Conservation (phyloP, 2,113 vertebrate genomes). For the Etia nguti region DNA sequence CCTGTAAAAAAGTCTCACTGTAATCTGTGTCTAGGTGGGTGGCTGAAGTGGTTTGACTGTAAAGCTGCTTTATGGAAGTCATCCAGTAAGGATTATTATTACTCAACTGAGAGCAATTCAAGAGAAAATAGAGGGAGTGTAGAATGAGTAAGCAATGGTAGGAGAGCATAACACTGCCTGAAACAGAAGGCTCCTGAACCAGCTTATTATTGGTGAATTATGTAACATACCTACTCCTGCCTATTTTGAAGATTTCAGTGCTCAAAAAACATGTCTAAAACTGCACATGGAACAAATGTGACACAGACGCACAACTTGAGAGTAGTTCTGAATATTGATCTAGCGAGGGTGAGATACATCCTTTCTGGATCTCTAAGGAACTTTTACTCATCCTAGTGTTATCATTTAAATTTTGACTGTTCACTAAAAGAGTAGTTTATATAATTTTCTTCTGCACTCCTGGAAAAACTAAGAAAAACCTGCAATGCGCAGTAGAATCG, state of each 20-base stretch:
- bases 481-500: neutral
- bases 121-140: conserved; percentile 9
- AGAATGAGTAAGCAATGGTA: conserved; percentile 1
- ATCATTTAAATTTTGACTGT: neutral
- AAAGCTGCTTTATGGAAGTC: conserved; percentile 56
- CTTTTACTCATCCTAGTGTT: neutral
- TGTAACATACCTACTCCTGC: neutral
- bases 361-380: neutral
- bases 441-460: neutral
- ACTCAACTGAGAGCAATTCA: conserved; percentile 33
- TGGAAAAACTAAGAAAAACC: too few relatives aligned
- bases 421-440: neutral
- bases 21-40: conserved; percentile 52
- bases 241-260: neutral
- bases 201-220: neutral
- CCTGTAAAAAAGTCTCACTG: conserved; percentile 13
- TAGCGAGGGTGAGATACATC: neutral
- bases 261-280: neutral
- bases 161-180: neutral
- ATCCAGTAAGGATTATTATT: conserved; percentile 54
- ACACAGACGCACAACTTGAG: neutral
- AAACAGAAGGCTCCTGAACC: conserved; percentile 13
- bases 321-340: neutral
- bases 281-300: neutral
- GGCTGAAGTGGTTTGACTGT: conserved; percentile 33